phyloP scores from a whole-genome alignment of 1,140 invertebrate species.

The Gryon sp. region DNA sequence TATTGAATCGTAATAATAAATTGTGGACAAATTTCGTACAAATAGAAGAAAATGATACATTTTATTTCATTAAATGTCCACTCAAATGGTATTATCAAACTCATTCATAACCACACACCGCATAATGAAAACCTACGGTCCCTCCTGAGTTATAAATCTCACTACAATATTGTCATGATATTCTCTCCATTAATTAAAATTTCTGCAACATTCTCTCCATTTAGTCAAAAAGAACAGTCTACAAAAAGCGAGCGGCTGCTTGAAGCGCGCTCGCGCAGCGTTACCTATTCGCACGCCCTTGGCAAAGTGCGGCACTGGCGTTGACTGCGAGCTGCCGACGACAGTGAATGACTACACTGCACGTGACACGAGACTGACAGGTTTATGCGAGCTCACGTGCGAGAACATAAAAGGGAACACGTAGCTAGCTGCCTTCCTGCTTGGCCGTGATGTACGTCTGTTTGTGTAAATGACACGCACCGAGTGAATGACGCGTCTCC shows the following conservation, averaged over 20 bases:
- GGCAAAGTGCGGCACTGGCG: conserved; percentile 62
- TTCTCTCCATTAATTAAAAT: no score
- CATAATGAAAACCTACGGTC: no score
- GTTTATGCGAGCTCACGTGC: conserved; percentile 78
- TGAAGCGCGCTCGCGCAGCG: conserved; percentile 37
- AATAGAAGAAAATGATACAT: no score
- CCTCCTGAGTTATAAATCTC: no score
- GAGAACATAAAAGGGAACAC: conserved; percentile 79
- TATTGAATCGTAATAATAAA: no score
- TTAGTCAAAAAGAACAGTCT: conserved; percentile 23
- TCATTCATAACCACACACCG: no score
- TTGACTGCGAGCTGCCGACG: conserved; percentile 74
- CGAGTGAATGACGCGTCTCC: conserved; percentile 76
- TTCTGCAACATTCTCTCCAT: conserved; percentile 1
- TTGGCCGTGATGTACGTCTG: conserved; percentile 78
- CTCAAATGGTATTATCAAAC: no score
- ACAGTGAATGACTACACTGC: conserved; percentile 79
- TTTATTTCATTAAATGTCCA: no score
- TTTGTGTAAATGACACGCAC: conserved; percentile 79
- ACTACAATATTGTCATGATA: no score
- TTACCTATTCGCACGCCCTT: conserved; percentile 60
- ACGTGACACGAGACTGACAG: conserved; percentile 79
- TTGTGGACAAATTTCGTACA: no score
- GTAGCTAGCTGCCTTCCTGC: conserved; percentile 71
- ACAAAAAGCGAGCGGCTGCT: conserved; percentile 24